Conservation (phyloP, 2,113 vertebrate genomes). For the Phalacrocorax aristotelis region DNA sequence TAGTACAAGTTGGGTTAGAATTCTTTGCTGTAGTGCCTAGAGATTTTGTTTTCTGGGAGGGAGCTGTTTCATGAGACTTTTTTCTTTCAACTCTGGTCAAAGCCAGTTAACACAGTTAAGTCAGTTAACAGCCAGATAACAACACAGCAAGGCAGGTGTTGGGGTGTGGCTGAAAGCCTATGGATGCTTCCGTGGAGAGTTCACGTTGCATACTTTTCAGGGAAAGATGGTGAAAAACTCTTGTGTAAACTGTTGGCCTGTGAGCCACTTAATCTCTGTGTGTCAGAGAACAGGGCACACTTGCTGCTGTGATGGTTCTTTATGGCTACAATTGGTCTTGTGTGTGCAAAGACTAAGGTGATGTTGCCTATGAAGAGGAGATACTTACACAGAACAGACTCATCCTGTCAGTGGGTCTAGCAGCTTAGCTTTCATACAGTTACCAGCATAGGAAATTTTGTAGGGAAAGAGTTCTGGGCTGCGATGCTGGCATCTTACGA, state of each 20-base stretch:
- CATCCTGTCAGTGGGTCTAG: not conserved
- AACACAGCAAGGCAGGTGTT: not conserved
- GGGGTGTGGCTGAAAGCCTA: not conserved
- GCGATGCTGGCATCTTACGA: not conserved
- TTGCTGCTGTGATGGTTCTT: not conserved
- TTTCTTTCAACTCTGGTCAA: not conserved
- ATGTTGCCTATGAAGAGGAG: not conserved
- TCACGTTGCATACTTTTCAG: accelerated
- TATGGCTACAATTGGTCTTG: not conserved
- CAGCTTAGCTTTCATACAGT: not conserved
- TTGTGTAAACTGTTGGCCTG: not conserved
- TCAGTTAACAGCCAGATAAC: not conserved
- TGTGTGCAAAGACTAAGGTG: not conserved
- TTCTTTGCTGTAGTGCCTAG: not conserved
- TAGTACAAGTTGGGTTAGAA: not conserved
- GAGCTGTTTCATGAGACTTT: not conserved
- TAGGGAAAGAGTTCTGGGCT: not conserved
- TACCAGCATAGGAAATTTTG: not conserved
- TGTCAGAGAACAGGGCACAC: not conserved
- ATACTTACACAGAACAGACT: not conserved
- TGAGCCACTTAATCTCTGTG: not conserved
- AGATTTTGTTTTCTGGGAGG: not conserved
- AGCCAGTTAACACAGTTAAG: not conserved
- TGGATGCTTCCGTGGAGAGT: not conserved
- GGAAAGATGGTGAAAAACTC: not conserved